Evolutionary conservation across 2,113 vertebrate species (phyloP).

Genomic region (Cygnus atratus): DNA sequence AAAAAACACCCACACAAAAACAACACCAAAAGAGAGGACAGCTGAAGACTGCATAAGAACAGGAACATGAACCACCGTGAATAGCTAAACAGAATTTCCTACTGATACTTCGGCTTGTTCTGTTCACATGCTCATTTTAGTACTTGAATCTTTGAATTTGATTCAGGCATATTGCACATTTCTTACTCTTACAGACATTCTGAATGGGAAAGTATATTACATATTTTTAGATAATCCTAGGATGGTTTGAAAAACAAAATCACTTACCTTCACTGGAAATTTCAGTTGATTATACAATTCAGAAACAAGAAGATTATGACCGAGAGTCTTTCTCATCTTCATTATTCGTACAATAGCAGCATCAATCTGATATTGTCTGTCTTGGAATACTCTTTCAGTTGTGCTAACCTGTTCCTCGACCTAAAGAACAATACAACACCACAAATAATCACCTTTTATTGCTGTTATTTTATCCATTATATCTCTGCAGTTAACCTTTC

Average conservation of each 20-base stretch:
- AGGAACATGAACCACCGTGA: neutral
- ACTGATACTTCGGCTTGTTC: neutral
- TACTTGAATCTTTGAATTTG: neutral
- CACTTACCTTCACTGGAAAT: conserved; percentile 92
- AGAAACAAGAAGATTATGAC: conserved; percentile 91
- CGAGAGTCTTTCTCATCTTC: conserved; percentile 95
- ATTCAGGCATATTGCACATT: neutral
- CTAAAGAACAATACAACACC: conserved; percentile 63
- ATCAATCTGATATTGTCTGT: conserved; percentile 93
- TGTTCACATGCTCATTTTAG: neutral
- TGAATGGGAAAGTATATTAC: neutral
- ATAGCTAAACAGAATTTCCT: neutral
- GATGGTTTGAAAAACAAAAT: neutral
- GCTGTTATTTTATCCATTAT: neutral
- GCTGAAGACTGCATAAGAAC: neutral
- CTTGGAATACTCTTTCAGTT: conserved; percentile 93
- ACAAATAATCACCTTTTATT: neutral
- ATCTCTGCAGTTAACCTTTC: neutral
- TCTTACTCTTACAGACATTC: neutral
- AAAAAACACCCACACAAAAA: neutral
- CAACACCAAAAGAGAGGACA: neutral
- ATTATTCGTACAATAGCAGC: conserved; percentile 93
- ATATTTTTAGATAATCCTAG: neutral
- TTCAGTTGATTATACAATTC: conserved; percentile 94
- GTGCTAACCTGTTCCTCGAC: conserved; percentile 94